Percentiles rank a stretch among this genome's conserved stretches.
Conservation (phyloP, 2,113 vertebrate genomes). For the Tachycineta bicolor region DNA sequence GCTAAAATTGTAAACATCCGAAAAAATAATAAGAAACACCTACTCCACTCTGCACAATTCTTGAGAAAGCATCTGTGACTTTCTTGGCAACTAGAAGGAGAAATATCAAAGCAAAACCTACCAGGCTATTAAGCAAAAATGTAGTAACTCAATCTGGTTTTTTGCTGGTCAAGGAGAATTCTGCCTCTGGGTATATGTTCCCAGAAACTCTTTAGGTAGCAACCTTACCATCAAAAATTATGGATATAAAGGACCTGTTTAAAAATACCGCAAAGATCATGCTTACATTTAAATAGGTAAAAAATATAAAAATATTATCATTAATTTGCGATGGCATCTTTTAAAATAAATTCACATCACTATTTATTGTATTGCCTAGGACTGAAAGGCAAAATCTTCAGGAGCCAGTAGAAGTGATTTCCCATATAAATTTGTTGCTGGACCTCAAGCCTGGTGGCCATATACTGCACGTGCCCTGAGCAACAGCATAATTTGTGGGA, state of each 20-base stretch:
- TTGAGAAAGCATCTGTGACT: background rate
- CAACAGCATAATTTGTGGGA: background rate
- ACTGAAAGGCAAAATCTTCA: background rate
- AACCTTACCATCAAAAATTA: background rate
- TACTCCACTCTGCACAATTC: background rate
- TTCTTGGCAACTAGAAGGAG: conserved; percentile 8
- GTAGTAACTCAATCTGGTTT: background rate
- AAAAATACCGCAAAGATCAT: background rate
- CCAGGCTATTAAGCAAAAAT: conserved; percentile 23
- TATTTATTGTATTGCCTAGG: background rate
- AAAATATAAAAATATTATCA: background rate
- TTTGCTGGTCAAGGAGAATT: background rate
- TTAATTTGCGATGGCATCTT: background rate
- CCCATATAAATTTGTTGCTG: background rate
- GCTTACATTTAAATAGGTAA: background rate
- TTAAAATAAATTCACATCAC: background rate
- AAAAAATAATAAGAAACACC: conserved; percentile 19
- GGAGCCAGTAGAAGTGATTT: background rate
- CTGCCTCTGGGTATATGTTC: background rate
- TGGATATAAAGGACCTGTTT: background rate
- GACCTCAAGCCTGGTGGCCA: background rate
- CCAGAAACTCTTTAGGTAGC: background rate
- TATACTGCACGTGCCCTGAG: background rate
- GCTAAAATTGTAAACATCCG: conserved; percentile 19
- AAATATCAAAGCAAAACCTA: conserved; percentile 13